These are phyloP conservation scores for Ferdinandea cuprea DNA, from an alignment of 2,888 invertebrate genomes.

Conservation along the genomic window DNA sequence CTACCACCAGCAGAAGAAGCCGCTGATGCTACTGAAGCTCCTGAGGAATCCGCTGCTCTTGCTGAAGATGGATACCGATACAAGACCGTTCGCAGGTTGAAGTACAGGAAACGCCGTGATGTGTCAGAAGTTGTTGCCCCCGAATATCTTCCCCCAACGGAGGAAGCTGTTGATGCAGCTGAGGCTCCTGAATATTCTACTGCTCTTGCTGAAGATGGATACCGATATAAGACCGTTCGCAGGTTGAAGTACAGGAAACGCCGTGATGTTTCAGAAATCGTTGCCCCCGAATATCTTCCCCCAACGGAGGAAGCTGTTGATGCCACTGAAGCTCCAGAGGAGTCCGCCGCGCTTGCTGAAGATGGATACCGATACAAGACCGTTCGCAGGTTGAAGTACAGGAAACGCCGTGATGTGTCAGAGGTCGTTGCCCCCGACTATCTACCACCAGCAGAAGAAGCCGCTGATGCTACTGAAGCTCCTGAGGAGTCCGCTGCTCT, in stretches of 20 bases:
- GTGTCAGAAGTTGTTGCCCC: slow-evolving; percentile 50
- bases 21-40: slow-evolving; percentile 24
- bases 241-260: slow-evolving; percentile 47
- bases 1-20: slow-evolving; percentile 5
- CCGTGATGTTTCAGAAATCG: slow-evolving; percentile 43
- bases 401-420: slow-evolving; percentile 51
- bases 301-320: slow-evolving; percentile 72
- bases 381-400: slow-evolving; percentile 55
- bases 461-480: slow-evolving; percentile 26
- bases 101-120: slow-evolving; percentile 38
- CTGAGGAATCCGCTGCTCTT: slow-evolving; percentile 19
- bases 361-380: slow-evolving; percentile 66
- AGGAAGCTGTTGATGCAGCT: slow-evolving; percentile 59
- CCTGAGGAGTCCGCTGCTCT: slow-evolving; percentile 76
- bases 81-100: slow-evolving; percentile 52
- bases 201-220: slow-evolving; percentile 62
- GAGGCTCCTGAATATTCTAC: slow-evolving; percentile 74
- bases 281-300: slow-evolving; percentile 76
- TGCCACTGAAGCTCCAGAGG: too few relatives aligned
- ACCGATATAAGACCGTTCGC: slow-evolving; percentile 60
- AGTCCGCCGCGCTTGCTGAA: too few relatives aligned
- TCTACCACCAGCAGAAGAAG: slow-evolving; percentile 48
- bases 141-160: slow-evolving; percentile 76
- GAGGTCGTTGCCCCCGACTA: slow-evolving; percentile 46
- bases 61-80: slow-evolving; percentile 58